Conservation (phyloP, 2,113 vertebrate species). For the Crotalus tigris region DNA sequence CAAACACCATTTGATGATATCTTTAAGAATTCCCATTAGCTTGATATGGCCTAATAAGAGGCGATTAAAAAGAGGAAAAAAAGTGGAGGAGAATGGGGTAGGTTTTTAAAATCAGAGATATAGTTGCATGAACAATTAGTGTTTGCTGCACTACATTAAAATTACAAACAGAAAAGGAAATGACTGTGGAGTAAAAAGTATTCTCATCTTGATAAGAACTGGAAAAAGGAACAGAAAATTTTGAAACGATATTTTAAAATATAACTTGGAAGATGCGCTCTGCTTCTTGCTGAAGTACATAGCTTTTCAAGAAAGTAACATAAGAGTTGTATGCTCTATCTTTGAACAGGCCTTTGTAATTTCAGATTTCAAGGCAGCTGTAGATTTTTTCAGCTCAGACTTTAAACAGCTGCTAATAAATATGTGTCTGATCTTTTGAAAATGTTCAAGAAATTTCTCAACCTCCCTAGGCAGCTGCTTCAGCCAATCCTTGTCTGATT, state of each 20-base stretch:
- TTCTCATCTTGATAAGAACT: neutral
- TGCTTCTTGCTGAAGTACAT: neutral
- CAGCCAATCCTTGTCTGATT: neutral
- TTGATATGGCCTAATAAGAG: neutral
- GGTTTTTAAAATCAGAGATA: neutral
- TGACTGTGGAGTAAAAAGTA: neutral
- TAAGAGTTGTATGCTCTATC: neutral
- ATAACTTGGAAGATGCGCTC: neutral
- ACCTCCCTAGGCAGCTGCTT: constrained; percentile 1
- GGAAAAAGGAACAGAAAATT: neutral
- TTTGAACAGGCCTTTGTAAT: neutral
- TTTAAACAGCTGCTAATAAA: neutral
- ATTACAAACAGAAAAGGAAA: neutral
- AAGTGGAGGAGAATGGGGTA: neutral
- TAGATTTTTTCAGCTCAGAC: neutral
- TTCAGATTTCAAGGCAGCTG: neutral
- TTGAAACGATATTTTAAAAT: neutral
- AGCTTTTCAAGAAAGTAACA: neutral
- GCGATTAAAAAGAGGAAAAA: neutral
- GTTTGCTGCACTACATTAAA: neutral
- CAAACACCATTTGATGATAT: neutral
- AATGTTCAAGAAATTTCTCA: neutral
- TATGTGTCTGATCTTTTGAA: neutral
- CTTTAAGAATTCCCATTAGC: neutral
- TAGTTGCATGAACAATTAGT: neutral